phyloP scores from a whole-genome alignment of 2,113 vertebrate species.

The Rhinopithecus roxellana region DNA sequence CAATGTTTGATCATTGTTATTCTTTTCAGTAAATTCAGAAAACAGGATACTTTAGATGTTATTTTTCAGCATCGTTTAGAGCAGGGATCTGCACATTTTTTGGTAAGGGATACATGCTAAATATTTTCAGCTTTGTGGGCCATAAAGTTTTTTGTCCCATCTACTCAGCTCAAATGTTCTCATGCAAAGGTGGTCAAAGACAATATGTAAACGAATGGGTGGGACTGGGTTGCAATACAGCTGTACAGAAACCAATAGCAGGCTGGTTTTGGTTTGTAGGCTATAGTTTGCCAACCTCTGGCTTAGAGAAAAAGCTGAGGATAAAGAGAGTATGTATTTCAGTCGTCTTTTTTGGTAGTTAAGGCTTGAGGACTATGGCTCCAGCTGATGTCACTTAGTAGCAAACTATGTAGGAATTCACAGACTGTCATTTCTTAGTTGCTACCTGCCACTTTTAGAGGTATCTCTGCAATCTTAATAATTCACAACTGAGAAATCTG shows the following conservation, averaged over 20 bases:
- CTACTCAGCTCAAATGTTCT: background rate
- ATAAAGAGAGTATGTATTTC: background rate
- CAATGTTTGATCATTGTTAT: background rate
- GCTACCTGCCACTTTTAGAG: background rate
- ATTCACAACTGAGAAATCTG: background rate
- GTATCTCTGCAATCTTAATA: background rate
- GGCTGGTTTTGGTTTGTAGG: background rate
- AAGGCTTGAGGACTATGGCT: background rate
- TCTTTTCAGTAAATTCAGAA: background rate
- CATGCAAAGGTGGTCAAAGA: background rate
- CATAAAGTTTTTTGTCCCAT: too few species aligned
- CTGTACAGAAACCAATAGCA: background rate
- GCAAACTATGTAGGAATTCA: background rate
- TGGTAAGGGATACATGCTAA: background rate
- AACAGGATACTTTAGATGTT: background rate
- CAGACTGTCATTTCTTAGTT: background rate
- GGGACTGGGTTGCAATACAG: background rate
- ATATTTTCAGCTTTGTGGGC: background rate
- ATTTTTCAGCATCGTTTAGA: background rate
- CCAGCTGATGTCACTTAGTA: background rate
- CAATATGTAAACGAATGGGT: too few species aligned
- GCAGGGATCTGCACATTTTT: background rate
- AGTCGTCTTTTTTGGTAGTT: background rate
- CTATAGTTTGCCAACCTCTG: background rate
- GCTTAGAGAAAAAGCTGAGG: background rate